phyloP scores from a whole-genome alignment of 2,797 vertebrate species.

The Telmatherina bonti region DNA sequence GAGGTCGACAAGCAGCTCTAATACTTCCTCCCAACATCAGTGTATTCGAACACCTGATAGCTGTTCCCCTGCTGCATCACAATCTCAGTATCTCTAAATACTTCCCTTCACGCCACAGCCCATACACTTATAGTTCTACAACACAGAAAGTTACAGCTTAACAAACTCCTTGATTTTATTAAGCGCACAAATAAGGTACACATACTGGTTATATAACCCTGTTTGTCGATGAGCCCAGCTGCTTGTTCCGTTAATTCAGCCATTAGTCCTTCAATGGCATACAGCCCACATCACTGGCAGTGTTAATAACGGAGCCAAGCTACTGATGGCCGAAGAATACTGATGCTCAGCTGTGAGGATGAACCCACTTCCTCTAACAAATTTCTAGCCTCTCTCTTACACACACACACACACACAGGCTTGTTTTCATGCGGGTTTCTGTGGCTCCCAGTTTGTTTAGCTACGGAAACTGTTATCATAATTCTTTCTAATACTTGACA shows the following conservation, averaged over 20 bases:
- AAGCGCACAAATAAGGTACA: slow-evolving; percentile 38
- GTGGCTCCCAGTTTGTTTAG: slow-evolving; percentile 30
- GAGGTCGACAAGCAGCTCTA: slow-evolving; percentile 55
- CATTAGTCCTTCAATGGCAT: slow-evolving; percentile 56
- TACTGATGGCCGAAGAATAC: slow-evolving; percentile 67
- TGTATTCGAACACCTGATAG: slow-evolving; percentile 58
- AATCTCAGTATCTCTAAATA: neutral
- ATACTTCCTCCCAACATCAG: slow-evolving; percentile 58
- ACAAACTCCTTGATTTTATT: slow-evolving; percentile 23
- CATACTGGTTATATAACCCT: slow-evolving; percentile 22
- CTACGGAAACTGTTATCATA: slow-evolving; percentile 14
- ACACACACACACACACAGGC: too few relatives aligned
- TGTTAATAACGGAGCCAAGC: slow-evolving; percentile 54
- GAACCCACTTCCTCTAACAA: slow-evolving; percentile 32
- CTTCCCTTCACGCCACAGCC: slow-evolving; percentile 19
- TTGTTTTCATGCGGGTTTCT: neutral
- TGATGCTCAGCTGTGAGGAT: slow-evolving; percentile 74
- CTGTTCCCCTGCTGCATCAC: slow-evolving; percentile 44
- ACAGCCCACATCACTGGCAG: slow-evolving; percentile 54
- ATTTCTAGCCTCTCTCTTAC: too few relatives aligned
- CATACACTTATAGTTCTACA: neutral
- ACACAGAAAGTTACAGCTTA: neutral
- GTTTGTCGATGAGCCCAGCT: slow-evolving; percentile 53
- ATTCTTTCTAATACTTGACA: slow-evolving; percentile 9
- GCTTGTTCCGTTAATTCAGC: slow-evolving; percentile 60